Evolutionary conservation across 1,140 invertebrate genomes (phyloP), one percentile per base, ranked within the genome.

Genomic region (Cyphomyrmex costatus): DNA sequence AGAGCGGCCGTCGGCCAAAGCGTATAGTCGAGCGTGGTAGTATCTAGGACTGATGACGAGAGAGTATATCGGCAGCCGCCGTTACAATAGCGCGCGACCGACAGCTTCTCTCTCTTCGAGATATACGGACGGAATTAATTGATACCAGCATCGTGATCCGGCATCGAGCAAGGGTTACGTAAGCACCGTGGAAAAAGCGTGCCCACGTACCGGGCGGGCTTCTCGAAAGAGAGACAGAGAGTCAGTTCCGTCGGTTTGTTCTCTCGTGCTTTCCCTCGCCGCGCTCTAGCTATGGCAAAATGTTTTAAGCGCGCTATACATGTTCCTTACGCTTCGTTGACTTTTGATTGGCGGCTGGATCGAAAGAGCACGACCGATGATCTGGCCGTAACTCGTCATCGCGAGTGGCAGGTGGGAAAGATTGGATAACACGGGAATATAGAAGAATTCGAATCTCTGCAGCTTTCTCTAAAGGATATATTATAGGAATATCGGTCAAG

Each of bases 91-190:
- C 53, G 3, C 86, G 27, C n/a, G 36, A 1, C 36, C 70, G 78
- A 77, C 46, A 53, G 63, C 60, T 79, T 60, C 74, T 61, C 60
- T 30, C 49, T 36, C 21, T n/a, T n/a, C 36, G 42, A 74, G 87
- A 92, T 92, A 91, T 91, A 92, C 83, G 91, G 91, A 90, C 90
- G 87, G 92, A 93, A 94, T 95, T 95, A 95, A 95, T 95, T 95
- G 94, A 94, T 94, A 93, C 90, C 92, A 92, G 65, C 63, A 53
- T 68, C 94, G 94, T 95, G 94, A 94, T 92, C 91, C 77, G 66
- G 91, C 94, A 93, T 94, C 70, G 78, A 53, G 91, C 82, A 94
- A 93, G 93, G 93, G 93, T 94, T 94, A 89, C 88, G 76, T 92
- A 92, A 90, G 89, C 87, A 91, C 91, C 87, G 90, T 92, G 86